Evolutionary conservation across 2,888 invertebrate species (phyloP).

Genomic region (Cheilosia vulpina): DNA sequence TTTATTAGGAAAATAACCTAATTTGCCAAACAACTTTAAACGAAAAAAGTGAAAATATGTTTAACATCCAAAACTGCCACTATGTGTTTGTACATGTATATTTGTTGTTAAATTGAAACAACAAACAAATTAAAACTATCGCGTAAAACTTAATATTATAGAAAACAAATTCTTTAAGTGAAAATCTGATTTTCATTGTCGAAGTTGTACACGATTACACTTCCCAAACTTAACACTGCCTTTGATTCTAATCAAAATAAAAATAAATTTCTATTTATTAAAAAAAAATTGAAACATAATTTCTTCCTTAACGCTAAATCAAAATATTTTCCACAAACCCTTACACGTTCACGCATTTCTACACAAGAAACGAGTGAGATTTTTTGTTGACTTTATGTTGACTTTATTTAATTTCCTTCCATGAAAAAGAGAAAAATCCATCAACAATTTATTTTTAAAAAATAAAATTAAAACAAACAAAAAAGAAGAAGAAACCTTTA

Average conservation of each 20-base stretch:
- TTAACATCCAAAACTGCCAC: slow-evolving; percentile 76
- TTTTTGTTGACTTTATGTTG: slow-evolving; percentile 40
- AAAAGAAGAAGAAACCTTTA: slow-evolving; percentile 57
- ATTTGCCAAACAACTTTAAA: slow-evolving; percentile 77
- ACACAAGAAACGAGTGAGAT: slow-evolving; percentile 63
- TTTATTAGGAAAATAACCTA: slow-evolving; percentile 75
- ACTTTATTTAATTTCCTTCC: slow-evolving; percentile 32
- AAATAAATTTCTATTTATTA: slow-evolving; percentile 37
- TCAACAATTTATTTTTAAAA: slow-evolving; percentile 50
- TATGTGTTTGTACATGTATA: slow-evolving; percentile 57
- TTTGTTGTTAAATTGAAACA: slow-evolving; percentile 56
- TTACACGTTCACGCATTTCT: slow-evolving; percentile 41
- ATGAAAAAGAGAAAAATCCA: slow-evolving; percentile 25
- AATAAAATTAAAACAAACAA: slow-evolving; percentile 9
- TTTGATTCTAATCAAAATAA: slow-evolving; percentile 71
- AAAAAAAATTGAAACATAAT: slow-evolving; percentile 25
- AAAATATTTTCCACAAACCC: slow-evolving; percentile 30
- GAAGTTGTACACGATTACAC: slow-evolving; percentile 69
- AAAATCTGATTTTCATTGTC: slow-evolving; percentile 69
- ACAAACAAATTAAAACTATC: slow-evolving; percentile 46
- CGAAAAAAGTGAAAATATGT: slow-evolving; percentile 70
- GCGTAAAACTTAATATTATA: slow-evolving; percentile 66
- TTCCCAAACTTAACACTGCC: slow-evolving; percentile 73
- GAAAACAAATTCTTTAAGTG: slow-evolving; percentile 64
- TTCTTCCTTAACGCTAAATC: slow-evolving; percentile 49